These are phyloP conservation scores for Dromas ardeola DNA, from an alignment of 2,113 vertebrate species.

Conservation along the genomic window DNA sequence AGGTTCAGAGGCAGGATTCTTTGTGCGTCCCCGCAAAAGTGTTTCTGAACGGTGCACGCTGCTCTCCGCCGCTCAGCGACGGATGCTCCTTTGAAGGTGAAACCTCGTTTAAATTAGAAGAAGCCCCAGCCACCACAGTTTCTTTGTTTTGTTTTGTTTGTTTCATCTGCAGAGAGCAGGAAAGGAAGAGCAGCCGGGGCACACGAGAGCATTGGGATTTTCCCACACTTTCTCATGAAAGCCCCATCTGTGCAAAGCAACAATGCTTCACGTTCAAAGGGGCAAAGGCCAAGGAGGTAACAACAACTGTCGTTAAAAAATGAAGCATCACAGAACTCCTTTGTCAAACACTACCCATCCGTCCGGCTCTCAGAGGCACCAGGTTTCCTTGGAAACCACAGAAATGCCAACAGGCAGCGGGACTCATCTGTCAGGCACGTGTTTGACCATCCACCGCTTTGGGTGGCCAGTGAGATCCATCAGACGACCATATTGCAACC, in stretches of 20 bases:
- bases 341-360: neutral
- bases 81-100: neutral
- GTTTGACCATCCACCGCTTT: neutral
- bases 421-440: neutral
- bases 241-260: neutral
- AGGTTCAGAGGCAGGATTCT: neutral
- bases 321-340: neutral
- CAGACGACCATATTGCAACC: rapidly evolving
- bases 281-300: neutral
- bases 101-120: neutral
- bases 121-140: neutral
- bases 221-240: neutral
- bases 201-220: rapidly evolving
- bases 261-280: neutral
- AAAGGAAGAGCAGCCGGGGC: neutral
- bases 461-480: neutral
- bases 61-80: neutral
- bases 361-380: neutral
- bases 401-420: neutral
- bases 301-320: neutral
- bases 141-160: neutral
- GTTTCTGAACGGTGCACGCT: rapidly evolving
- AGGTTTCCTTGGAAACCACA: constrained; percentile 44
- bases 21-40: neutral
- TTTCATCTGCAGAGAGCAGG: neutral